These are phyloP conservation scores for Haliaeetus leucogaster DNA, from an alignment of 2,113 vertebrate genomes.

Conservation along the genomic window DNA sequence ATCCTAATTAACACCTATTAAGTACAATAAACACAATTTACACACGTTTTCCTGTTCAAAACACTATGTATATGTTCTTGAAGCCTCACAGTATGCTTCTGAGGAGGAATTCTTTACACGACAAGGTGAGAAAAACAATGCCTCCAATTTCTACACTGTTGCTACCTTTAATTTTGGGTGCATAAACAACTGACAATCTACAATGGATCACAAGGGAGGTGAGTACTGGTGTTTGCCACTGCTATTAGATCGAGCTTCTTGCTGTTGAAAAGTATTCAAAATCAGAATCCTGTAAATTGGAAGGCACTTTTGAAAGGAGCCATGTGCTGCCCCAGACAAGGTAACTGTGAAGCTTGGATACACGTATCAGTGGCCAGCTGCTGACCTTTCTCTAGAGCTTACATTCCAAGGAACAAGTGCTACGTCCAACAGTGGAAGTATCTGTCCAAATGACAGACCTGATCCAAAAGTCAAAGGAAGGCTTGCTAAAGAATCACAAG, in stretches of 20 bases:
- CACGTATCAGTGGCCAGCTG: background rate
- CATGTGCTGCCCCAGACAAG: background rate
- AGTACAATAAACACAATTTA: background rate
- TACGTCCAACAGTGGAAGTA: background rate
- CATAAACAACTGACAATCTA: background rate
- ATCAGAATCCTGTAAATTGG: background rate
- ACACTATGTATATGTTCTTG: rapidly evolving
- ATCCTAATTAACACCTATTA: background rate
- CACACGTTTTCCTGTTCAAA: background rate
- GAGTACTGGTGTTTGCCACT: background rate
- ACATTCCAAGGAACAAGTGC: background rate
- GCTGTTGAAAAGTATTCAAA: background rate
- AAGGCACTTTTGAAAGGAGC: background rate
- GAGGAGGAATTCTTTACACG: background rate
- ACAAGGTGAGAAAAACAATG: background rate
- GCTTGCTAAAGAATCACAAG: background rate
- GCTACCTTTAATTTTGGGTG: background rate
- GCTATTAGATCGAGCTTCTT: background rate
- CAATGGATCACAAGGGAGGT: background rate
- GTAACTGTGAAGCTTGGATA: background rate
- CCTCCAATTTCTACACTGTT: background rate
- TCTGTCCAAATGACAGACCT: background rate
- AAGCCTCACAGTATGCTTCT: background rate
- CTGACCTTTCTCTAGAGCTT: background rate
- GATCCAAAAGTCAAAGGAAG: background rate